phyloP scores from a whole-genome alignment of 2,888 invertebrate species.

The Ichneumon xanthorius region DNA sequence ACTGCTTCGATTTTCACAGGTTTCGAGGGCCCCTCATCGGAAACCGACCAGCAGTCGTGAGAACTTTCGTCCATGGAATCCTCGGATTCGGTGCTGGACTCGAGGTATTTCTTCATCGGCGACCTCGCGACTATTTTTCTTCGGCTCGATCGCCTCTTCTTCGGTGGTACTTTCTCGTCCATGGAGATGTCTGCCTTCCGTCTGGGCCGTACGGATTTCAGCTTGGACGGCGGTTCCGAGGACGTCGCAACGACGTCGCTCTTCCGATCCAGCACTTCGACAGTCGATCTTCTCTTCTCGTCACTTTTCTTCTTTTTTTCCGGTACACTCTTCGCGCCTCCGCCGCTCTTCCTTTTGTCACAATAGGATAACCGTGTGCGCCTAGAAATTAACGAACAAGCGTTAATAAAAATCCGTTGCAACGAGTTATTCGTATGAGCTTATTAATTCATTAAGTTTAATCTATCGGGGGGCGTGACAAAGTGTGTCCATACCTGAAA shows the following conservation, averaged over 20 bases:
- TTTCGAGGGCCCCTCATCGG: conserved; percentile 38
- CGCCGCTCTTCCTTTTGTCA: conserved; percentile 53
- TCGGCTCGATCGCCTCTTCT: conserved; percentile 35
- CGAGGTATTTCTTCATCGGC: conserved; percentile 34
- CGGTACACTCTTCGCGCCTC: conserved; percentile 44
- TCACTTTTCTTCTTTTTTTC: conserved; percentile 47
- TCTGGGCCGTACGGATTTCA: conserved; percentile 52
- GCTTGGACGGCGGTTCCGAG: conserved; percentile 29
- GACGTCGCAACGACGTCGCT: background rate
- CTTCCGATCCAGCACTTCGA: background rate
- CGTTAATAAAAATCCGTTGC: conserved; percentile 25
- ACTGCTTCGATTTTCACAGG: conserved; percentile 12
- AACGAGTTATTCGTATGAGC: background rate
- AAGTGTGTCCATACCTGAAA: conserved; percentile 32
- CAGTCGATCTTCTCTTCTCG: conserved; percentile 21
- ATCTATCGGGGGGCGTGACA: background rate
- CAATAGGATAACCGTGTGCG: conserved; percentile 17
- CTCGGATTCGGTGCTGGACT: conserved; percentile 47
- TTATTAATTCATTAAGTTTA: background rate
- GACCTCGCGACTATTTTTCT: conserved; percentile 1
- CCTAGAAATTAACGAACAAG: conserved; percentile 61
- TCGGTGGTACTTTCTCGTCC: conserved; percentile 25
- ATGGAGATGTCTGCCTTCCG: conserved; percentile 24
- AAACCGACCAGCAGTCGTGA: conserved; percentile 50
- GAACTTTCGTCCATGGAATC: conserved; percentile 51